These are phyloP conservation scores for Xerus inauris DNA, from an alignment of 2,113 vertebrate species.

Conservation along the genomic window DNA sequence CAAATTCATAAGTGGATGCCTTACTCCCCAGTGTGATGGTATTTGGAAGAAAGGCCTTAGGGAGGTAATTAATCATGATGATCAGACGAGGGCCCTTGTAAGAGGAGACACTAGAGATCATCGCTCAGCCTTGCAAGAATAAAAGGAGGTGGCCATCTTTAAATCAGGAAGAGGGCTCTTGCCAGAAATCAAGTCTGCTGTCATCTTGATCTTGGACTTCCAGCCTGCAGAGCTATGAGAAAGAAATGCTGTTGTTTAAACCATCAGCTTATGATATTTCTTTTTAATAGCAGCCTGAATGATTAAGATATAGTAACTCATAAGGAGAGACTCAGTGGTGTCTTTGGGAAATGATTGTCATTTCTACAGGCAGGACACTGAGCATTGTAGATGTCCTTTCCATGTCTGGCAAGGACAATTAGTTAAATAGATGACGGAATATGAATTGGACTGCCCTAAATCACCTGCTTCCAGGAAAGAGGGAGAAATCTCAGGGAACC, in stretches of 20 bases:
- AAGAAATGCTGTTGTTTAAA: not conserved
- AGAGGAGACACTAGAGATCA: not conserved
- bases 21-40: not conserved
- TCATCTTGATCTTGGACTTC: not conserved
- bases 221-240: not conserved
- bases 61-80: not conserved
- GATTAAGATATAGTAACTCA: not conserved
- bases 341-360: not conserved
- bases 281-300: not conserved
- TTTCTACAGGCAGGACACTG: not conserved
- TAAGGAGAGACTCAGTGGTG: not conserved
- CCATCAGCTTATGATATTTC: not conserved
- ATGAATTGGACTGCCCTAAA: not conserved
- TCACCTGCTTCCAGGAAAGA: not conserved
- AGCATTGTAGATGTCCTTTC: not conserved
- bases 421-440: not conserved
- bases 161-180: not conserved
- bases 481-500: not conserved
- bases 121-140: not conserved
- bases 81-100: not conserved
- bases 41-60: not conserved
- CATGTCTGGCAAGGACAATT: not conserved
- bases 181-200: not conserved
- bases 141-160: not conserved
- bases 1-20: not conserved